Evolutionary conservation across 2,113 vertebrate species (phyloP), one percentile per base, ranked within the genome.

Genomic region (Copsychus sechellarum): DNA sequence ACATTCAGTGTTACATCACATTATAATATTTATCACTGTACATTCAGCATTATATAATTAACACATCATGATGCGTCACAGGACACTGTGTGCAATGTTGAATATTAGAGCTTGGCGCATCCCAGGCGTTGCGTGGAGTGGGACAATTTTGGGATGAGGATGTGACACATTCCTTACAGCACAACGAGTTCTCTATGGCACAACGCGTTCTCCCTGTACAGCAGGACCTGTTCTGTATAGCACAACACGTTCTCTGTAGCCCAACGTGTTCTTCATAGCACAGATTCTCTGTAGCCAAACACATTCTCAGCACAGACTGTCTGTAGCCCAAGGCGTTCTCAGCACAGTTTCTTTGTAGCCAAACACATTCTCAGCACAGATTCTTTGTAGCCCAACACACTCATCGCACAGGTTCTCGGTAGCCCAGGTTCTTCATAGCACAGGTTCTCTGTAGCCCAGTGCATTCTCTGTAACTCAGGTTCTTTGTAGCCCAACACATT

Each of bases 381-480:
- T 51, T 58, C 18, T n/a, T 9, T 1, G 4, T 22, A 28, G 26
- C 10, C 50, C 25, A 51, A 16, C 25, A 10, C 15, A 3, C 18
- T 53, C 23, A 13, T 26, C 9, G 14, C 25, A 9, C 31, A 13
- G 7, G 12, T 40, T n/a, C 7, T 54, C 36, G 2, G 2, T n/a
- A 23, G 62, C 58, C 23, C 57, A 47, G 36, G 36, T 36, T 36
- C 36, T 36, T 36, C 36, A 36, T 36, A 36, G 36, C 36, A 47
- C 21, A 14, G 12, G 16, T 48, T 57, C 12, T 25, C 12, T 0
- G 0, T 17, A 24, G 20, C 25, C 33, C 54, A 45, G 8, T 2
- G 2, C 3, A 0, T 54, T 47, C 25, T 20, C n/a, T 0, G 1
- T 4, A 31, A 15, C 8, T 21, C 36, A 12, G 5, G 5, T 61